Conservation (phyloP, 2,888 invertebrate genomes). For the Entomobrya multifasciata region DNA sequence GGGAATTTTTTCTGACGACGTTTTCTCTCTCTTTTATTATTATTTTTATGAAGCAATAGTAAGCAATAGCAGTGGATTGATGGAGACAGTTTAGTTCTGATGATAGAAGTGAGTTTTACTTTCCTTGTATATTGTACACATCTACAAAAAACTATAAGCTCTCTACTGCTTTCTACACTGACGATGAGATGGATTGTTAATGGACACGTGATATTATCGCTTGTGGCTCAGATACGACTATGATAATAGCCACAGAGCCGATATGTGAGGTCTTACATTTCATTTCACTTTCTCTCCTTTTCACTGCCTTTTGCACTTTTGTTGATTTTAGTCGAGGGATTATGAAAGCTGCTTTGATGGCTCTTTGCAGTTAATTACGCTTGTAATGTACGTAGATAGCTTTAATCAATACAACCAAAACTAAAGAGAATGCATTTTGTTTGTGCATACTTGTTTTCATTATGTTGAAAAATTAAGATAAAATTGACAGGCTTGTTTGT, state of each 20-base stretch:
- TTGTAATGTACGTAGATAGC: too few species aligned
- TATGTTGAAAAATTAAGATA: too few species aligned
- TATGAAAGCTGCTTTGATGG: background rate
- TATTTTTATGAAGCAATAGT: constrained; percentile 41
- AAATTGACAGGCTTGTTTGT: too few species aligned
- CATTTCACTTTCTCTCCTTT: constrained; percentile 51
- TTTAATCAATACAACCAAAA: too few species aligned
- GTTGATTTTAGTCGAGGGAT: background rate
- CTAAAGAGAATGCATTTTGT: too few species aligned
- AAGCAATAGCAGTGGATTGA: constrained; percentile 17
- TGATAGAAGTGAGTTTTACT: too few species aligned
- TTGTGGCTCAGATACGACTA: constrained; percentile 65
- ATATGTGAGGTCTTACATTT: constrained; percentile 67
- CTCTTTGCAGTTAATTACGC: too few species aligned
- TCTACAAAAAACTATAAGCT: background rate
- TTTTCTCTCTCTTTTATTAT: constrained; percentile 55
- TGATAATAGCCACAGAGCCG: constrained; percentile 68
- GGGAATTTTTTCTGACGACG: constrained; percentile 56
- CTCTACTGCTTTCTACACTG: background rate
- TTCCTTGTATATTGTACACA: background rate
- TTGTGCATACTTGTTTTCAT: too few species aligned
- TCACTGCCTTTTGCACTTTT: constrained; percentile 23
- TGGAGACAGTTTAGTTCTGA: constrained; percentile 20
- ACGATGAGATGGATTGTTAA: constrained; percentile 66
- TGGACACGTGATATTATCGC: constrained; percentile 73